phyloP scores from a whole-genome alignment of 2,888 invertebrate genomes.

The Cephonodes hylas region DNA sequence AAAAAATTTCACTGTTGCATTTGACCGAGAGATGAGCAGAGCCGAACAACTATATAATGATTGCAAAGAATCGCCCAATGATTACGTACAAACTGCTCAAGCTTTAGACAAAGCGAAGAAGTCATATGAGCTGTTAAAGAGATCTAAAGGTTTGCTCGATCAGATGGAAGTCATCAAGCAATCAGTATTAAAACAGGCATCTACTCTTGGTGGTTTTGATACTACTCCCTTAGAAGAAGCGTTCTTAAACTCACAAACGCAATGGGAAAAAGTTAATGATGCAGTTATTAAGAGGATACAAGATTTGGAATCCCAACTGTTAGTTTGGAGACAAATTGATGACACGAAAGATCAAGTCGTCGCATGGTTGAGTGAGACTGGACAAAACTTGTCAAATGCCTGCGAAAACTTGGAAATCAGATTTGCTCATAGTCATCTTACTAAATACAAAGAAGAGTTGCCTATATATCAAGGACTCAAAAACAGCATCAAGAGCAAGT shows the following conservation, averaged over 20 bases:
- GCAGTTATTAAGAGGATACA: slow-evolving; percentile 87
- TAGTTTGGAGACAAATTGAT: slow-evolving; percentile 96
- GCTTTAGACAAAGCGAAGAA: slow-evolving; percentile 88
- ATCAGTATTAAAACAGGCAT: slow-evolving; percentile 85
- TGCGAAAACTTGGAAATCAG: slow-evolving; percentile 91
- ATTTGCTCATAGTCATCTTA: slow-evolving; percentile 87
- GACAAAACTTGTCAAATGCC: slow-evolving; percentile 87
- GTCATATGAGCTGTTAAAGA: slow-evolving; percentile 87
- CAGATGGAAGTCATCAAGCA: slow-evolving; percentile 89
- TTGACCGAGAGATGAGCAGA: slow-evolving; percentile 85
- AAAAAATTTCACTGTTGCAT: slow-evolving; percentile 85
- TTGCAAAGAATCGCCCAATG: slow-evolving; percentile 85
- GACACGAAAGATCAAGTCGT: slow-evolving; percentile 91
- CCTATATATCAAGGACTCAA: slow-evolving; percentile 88
- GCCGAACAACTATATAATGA: slow-evolving; percentile 84
- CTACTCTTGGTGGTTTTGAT: slow-evolving; percentile 85
- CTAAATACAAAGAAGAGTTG: slow-evolving; percentile 92
- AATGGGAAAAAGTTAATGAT: slow-evolving; percentile 87
- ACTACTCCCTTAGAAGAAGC: slow-evolving; percentile 81
- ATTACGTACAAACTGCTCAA: slow-evolving; percentile 86
- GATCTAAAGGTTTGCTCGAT: slow-evolving; percentile 87
- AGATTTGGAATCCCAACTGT: slow-evolving; percentile 91
- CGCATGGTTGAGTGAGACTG: slow-evolving; percentile 92
- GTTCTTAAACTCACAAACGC: slow-evolving; percentile 82
- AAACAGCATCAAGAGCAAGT: slow-evolving; percentile 89